A percentile compares a stretch with the other conserved stretches of the same genome.
phyloP scores from a whole-genome alignment of 2,888 invertebrate genomes.

The Melitaea athalia region DNA sequence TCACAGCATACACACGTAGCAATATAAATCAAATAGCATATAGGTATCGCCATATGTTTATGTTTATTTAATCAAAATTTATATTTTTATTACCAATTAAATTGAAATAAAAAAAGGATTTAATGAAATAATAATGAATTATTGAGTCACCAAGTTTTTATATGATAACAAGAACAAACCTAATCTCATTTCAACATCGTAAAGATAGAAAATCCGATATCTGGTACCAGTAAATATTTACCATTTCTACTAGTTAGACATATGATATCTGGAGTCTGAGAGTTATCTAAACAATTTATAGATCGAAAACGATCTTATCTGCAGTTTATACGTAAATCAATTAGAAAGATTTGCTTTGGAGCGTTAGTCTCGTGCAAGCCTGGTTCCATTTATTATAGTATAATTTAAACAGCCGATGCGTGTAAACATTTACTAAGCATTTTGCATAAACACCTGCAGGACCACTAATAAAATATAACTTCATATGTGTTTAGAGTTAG shows the following conservation, averaged over 20 bases:
- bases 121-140: no score
- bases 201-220: conserved; percentile 20
- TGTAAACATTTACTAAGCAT: conserved; percentile 16
- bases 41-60: no score
- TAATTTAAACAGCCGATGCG: conserved; percentile 28
- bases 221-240: conserved; percentile 10
- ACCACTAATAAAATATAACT: background rate
- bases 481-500: background rate
- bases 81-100: no score
- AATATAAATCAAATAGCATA: no score
- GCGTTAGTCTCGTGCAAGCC: conserved; percentile 15
- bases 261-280: conserved; percentile 17
- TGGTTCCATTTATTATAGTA: conserved; percentile 28
- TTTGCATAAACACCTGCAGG: conserved; percentile 1
- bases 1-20: no score
- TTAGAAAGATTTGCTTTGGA: conserved; percentile 30
- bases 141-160: no score
- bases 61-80: no score
- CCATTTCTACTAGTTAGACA: conserved; percentile 13
- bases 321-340: conserved; percentile 29
- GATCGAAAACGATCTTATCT: conserved; percentile 30
- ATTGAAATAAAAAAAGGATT: no score
- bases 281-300: conserved; percentile 30
- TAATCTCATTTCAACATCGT: conserved; percentile 8
- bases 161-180: background rate